phyloP scores from a whole-genome alignment of 2,113 vertebrate species.

The Epinephelus moara region DNA sequence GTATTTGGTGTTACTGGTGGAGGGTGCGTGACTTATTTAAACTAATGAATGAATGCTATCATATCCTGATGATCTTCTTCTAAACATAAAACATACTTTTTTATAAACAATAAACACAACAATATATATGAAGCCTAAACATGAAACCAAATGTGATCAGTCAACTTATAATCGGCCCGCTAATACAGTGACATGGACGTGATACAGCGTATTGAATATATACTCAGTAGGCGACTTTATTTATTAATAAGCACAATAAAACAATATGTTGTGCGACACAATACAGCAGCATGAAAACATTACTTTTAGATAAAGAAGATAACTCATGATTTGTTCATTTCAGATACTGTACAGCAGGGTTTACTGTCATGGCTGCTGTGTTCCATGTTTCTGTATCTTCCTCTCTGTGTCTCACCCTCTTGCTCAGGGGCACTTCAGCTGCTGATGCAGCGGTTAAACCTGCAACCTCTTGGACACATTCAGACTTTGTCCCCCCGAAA shows the following conservation, averaged over 20 bases:
- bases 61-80: too few relatives aligned
- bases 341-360: not conserved
- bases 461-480: not conserved
- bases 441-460: not conserved
- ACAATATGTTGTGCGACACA: not conserved
- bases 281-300: not conserved
- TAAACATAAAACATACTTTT: too few relatives aligned
- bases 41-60: too few relatives aligned
- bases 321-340: too few relatives aligned
- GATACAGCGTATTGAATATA: not conserved
- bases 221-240: not conserved
- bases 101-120: too few relatives aligned
- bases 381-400: not conserved
- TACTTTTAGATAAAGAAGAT: not conserved
- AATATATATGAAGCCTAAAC: too few relatives aligned
- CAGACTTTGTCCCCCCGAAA: not conserved
- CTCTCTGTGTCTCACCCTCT: not conserved
- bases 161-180: too few relatives aligned
- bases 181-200: not conserved
- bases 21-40: too few relatives aligned
- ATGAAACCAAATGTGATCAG: too few relatives aligned
- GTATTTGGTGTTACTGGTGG: too few relatives aligned
- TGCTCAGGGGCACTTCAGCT: conserved; percentile 19
- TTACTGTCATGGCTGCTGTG: not conserved
- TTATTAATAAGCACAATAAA: not conserved